Evolutionary conservation across 37 sponge, comb jelly and placozoan species (phyloP), one percentile per base, ranked within the genome.

Genomic region (Ephydatia muelleri): DNA sequence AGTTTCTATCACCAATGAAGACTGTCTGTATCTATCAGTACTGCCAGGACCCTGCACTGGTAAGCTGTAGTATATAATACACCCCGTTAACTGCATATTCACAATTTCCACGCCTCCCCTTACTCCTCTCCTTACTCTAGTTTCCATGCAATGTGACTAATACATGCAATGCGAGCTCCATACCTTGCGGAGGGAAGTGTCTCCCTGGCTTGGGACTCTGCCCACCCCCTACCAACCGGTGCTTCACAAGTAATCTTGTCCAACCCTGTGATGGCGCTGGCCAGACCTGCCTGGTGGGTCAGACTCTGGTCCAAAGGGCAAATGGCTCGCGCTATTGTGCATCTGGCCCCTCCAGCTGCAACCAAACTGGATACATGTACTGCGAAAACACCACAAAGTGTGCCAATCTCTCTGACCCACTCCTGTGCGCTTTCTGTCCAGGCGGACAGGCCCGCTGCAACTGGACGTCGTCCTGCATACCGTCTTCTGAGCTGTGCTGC

Each of bases 261-360:
- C 38, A 73, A 38, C 77, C 92, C 72, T 96, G 96, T 90, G 96
- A 96, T 69, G 77, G 73, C n/a, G 67, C 80, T 26, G 78, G 86
- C 37, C 68, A 21, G 34, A 94, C 87, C 11, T 96, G 96, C 31
- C 86, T 93, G 19, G 30, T 37, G 19, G 93, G 89, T 21, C 89
- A 96, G 74, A 82, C 83, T 19, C 81, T 92, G 27, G 87, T 91
- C 30, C 85, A 93, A 70, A 28, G 43, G 31, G 48, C 28, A 33
- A 66, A 88, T 64, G 70, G 73, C 5, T 48, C 75, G 16, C 67
- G 93, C 26, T 30, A 70, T 21, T 93, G 93, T 83, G 38, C 36
- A 1, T 21, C 34, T 2, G 5, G 83, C 2, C 11, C 73, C 22
- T 47, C 67, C 19, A 29, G 12, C 35, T 94, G 95, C 38, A 73